These are phyloP conservation scores for Selene dorsalis DNA, from an alignment of 2,797 vertebrate species.

Conservation along the genomic window DNA sequence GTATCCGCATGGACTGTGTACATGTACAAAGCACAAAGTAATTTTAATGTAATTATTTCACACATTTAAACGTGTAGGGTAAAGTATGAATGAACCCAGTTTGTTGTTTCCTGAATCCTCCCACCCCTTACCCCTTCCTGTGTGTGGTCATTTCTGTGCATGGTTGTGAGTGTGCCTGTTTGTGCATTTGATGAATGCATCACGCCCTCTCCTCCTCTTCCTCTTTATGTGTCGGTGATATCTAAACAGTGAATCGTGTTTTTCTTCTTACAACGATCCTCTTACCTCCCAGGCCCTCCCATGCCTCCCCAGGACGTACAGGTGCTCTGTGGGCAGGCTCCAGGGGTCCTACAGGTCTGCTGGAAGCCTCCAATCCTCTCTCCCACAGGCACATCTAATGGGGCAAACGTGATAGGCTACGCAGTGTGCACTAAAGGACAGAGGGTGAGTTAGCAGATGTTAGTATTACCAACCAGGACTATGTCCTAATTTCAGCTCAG, in stretches of 20 bases:
- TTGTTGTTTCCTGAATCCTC: slow-evolving; percentile 24
- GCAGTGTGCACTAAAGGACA: slow-evolving; percentile 95
- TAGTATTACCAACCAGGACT: not conserved
- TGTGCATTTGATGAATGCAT: slow-evolving; percentile 67
- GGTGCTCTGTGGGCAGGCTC: slow-evolving; percentile 88
- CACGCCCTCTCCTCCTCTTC: slow-evolving; percentile 12
- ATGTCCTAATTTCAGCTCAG: not conserved
- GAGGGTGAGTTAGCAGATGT: slow-evolving; percentile 83
- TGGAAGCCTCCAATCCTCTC: slow-evolving; percentile 93
- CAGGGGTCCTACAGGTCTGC: slow-evolving; percentile 89
- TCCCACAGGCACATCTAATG: slow-evolving; percentile 91
- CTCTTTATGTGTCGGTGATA: not conserved
- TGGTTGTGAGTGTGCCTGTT: slow-evolving; percentile 50
- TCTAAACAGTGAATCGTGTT: slow-evolving; percentile 9
- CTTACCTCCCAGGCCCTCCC: slow-evolving; percentile 88
- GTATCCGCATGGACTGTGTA: slow-evolving; percentile 36
- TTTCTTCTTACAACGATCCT: slow-evolving; percentile 15
- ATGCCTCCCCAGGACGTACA: slow-evolving; percentile 91
- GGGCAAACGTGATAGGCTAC: slow-evolving; percentile 93
- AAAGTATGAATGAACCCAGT: slow-evolving; percentile 13
- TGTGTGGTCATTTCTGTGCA: slow-evolving; percentile 61
- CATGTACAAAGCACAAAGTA: slow-evolving; percentile 15
- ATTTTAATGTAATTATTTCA: not conserved
- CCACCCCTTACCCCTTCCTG: slow-evolving; percentile 6
- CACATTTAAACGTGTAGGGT: not conserved